These are phyloP conservation scores for Acrobasis suavella DNA, from an alignment of 2,888 invertebrate genomes.

Conservation along the genomic window DNA sequence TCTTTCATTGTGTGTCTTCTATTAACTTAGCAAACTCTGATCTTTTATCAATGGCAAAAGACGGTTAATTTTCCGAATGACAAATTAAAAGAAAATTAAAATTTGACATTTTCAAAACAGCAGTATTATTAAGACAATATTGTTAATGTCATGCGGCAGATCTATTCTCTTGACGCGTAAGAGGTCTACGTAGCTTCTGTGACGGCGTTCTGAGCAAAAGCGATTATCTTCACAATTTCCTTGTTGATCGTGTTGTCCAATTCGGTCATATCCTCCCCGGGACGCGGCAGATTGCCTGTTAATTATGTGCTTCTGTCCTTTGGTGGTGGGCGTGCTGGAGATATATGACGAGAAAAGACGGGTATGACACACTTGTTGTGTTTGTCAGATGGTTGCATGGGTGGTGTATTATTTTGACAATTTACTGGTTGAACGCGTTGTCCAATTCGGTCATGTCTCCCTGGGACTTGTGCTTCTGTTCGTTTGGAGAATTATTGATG, in stretches of 20 bases:
- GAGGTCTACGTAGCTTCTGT: not conserved
- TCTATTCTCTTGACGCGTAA: not conserved
- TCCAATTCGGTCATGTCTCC: constrained; percentile 9
- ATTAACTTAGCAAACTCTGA: no score
- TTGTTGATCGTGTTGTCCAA: constrained; percentile 12
- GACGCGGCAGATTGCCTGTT: constrained; percentile 15
- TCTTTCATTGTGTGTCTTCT: no score
- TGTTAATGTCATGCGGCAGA: not conserved
- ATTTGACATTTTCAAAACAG: no score
- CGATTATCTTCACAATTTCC: constrained; percentile 18
- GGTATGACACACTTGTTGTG: not conserved
- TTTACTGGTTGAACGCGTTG: constrained; percentile 10
- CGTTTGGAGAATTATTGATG: not conserved
- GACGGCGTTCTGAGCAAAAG: not conserved
- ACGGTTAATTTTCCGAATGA: no score
- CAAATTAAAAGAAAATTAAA: no score
- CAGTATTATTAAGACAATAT: no score
- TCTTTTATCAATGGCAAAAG: no score
- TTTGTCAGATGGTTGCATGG: no score
- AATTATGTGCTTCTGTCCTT: constrained; percentile 8
- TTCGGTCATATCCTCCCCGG: constrained; percentile 13
- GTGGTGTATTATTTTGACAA: constrained; percentile 2
- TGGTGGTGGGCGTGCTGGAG: constrained; percentile 1
- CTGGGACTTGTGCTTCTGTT: constrained; percentile 3
- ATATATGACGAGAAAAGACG: not conserved